Conservation (phyloP, 2,888 invertebrate species). For the Drosophila mimetica region DNA sequence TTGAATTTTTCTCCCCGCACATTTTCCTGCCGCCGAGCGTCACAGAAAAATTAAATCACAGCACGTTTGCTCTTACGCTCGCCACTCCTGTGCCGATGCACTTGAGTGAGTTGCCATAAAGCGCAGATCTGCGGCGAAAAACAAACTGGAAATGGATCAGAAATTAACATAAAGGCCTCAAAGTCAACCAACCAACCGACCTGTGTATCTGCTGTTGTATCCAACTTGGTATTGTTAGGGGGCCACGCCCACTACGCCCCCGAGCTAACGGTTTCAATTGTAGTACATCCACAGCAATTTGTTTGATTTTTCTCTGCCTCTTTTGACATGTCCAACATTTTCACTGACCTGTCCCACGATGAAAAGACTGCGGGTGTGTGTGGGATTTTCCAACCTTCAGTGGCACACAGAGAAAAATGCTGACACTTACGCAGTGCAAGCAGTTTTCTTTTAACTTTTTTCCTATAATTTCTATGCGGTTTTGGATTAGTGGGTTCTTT, state of each 20-base stretch:
- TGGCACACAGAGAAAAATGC: conserved; percentile 3
- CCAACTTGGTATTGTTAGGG: conserved; percentile 28
- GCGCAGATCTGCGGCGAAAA: conserved; percentile 46
- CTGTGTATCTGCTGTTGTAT: conserved; percentile 39
- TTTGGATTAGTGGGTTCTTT: background rate
- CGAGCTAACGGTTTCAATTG: conserved; percentile 55
- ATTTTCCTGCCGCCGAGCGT: conserved; percentile 36
- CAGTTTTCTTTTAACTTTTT: background rate
- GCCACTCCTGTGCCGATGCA: conserved; percentile 47
- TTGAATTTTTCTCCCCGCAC: conserved; percentile 58
- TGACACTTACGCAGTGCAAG: background rate
- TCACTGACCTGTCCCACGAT: conserved; percentile 44
- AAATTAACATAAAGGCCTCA: conserved; percentile 76
- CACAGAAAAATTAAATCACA: conserved; percentile 73
- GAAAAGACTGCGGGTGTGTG: conserved; percentile 7
- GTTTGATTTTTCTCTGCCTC: conserved; percentile 52
- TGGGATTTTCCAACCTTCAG: conserved; percentile 7
- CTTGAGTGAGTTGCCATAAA: conserved; percentile 74
- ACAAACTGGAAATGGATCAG: conserved; percentile 33
- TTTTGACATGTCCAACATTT: conserved; percentile 26
- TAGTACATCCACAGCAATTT: conserved; percentile 51
- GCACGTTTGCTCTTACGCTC: conserved; percentile 57
- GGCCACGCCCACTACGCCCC: conserved; percentile 51
- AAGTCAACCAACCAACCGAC: conserved; percentile 40
- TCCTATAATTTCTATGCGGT: background rate